Conservation (phyloP, 1,140 invertebrate genomes). For the Lepidotrigona ventralis region DNA sequence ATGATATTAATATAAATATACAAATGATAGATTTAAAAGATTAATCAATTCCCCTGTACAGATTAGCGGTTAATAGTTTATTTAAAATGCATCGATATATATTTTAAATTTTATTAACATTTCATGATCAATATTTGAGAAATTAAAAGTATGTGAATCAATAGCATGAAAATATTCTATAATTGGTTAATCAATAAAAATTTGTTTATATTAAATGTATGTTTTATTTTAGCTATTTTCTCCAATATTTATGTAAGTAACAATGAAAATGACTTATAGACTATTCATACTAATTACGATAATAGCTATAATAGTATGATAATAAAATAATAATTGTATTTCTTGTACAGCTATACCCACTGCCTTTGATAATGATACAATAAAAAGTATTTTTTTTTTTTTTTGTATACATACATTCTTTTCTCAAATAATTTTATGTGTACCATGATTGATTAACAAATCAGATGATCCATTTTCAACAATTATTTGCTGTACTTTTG, state of each 20-base stretch:
- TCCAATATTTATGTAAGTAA: constrained; percentile 80
- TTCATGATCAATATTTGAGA: not conserved
- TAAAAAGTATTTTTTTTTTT: constrained; percentile 62
- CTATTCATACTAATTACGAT: constrained; percentile 75
- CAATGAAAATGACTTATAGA: constrained; percentile 79
- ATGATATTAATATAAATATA: constrained; percentile 13
- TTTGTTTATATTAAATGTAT: constrained; percentile 77
- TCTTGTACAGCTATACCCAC: constrained; percentile 75
- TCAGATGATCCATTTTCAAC: constrained; percentile 29
- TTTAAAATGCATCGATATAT: constrained; percentile 13
- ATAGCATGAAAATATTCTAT: constrained; percentile 9
- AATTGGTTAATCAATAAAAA: constrained; percentile 42
- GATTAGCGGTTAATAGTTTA: constrained; percentile 3
- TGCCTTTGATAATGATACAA: constrained; percentile 75
- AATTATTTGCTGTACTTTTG: constrained; percentile 27
- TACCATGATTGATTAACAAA: constrained; percentile 44
- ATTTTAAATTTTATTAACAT: constrained; percentile 12
- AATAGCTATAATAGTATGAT: constrained; percentile 74
- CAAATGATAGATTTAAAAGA: constrained; percentile 13
- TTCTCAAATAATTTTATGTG: constrained; percentile 39
- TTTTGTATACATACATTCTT: constrained; percentile 56
- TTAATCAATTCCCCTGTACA: constrained; percentile 13
- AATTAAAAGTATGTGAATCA: constrained; percentile 20
- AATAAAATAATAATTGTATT: constrained; percentile 78
- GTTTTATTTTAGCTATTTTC: constrained; percentile 77